phyloP scores from a whole-genome alignment of 2,797 vertebrate species.

The Passerculus sandwichensis region DNA sequence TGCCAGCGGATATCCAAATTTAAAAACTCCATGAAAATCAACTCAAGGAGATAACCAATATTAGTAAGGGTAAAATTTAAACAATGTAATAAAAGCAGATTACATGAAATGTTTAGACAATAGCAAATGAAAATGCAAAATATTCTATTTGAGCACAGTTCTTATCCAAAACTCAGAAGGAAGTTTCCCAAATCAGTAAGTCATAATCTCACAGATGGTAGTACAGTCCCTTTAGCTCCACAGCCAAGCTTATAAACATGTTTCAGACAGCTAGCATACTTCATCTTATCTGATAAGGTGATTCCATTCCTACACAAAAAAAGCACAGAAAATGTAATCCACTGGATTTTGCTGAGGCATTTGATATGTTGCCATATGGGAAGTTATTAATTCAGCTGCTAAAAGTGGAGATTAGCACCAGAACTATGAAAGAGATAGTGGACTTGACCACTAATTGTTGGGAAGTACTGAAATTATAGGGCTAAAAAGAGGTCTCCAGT shows the following conservation, averaged over 20 bases:
- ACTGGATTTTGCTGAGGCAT: not conserved
- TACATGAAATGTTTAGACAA: not conserved
- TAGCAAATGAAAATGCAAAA: not conserved
- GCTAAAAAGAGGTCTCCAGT: not conserved
- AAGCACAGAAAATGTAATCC: not conserved
- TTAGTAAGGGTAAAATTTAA: not conserved
- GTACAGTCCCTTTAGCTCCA: not conserved
- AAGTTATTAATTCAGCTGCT: slow-evolving; percentile 11
- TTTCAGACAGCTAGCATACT: not conserved
- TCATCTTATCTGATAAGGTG: slow-evolving; percentile 32
- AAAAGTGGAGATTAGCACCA: not conserved
- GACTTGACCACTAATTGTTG: not conserved
- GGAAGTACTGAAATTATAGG: not conserved
- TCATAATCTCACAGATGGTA: not conserved
- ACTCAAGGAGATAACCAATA: not conserved
- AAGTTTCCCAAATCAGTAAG: not conserved
- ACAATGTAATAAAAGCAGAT: not conserved
- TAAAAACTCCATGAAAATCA: not conserved
- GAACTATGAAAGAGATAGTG: not conserved
- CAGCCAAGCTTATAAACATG: slow-evolving; percentile 7
- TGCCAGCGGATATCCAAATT: not conserved
- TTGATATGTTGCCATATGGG: not conserved
- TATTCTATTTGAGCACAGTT: not conserved
- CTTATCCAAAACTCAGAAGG: not conserved
- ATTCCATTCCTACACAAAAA: not conserved